phyloP scores from a whole-genome alignment of 2,113 vertebrate species.

The Apodemus speciosus region DNA sequence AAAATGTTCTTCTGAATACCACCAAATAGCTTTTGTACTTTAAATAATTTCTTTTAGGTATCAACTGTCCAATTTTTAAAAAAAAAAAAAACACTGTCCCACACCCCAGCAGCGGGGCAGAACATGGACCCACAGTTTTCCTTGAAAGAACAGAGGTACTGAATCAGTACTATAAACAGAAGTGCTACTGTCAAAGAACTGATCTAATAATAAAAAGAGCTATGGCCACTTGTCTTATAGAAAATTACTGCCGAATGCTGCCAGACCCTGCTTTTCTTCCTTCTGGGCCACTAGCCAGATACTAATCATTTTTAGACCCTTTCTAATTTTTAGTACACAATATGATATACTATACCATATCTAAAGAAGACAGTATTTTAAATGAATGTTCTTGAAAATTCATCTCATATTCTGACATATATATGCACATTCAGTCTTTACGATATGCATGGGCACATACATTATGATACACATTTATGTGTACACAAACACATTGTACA shows the following conservation, averaged over 20 bases:
- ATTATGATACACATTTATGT: not conserved
- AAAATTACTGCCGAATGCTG: slow-evolving; percentile 78
- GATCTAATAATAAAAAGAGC: slow-evolving; percentile 78
- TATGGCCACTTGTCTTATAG: slow-evolving; percentile 80
- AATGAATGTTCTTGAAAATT: slow-evolving; percentile 55
- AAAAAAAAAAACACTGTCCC: too few relatives aligned
- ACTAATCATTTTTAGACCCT: slow-evolving; percentile 78
- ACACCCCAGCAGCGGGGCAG: too few relatives aligned
- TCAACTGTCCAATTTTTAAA: slow-evolving; percentile 17
- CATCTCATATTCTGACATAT: not conserved
- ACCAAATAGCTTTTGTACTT: slow-evolving; percentile 27
- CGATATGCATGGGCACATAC: not conserved
- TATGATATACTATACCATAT: slow-evolving; percentile 57
- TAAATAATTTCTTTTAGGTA: slow-evolving; percentile 50
- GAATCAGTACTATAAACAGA: slow-evolving; percentile 55
- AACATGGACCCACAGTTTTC: not conserved
- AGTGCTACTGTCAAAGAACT: slow-evolving; percentile 73
- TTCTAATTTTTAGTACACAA: slow-evolving; percentile 78
- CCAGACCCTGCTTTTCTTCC: slow-evolving; percentile 73
- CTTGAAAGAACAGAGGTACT: not conserved
- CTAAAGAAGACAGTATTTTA: slow-evolving; percentile 57
- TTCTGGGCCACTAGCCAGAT: slow-evolving; percentile 82
- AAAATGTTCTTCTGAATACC: slow-evolving; percentile 41
- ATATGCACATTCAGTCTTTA: not conserved
- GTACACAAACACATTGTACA: not conserved